Percentiles rank a stretch among this genome's conserved stretches.
Evolutionary conservation across 2,888 invertebrate species (phyloP).

Genomic region (Tetragonisca angustula): DNA sequence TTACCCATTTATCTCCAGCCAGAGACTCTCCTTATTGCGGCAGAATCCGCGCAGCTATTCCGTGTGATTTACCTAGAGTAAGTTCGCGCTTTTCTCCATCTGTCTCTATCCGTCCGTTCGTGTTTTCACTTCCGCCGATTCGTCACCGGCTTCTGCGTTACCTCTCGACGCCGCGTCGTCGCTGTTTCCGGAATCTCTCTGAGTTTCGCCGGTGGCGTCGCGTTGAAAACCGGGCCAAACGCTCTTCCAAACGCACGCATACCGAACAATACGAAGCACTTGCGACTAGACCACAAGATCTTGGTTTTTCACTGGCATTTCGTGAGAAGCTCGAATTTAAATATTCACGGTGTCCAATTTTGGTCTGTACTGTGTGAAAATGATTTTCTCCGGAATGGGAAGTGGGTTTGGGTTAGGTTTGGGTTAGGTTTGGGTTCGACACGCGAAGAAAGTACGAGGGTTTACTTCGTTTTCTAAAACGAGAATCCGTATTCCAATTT

Average conservation of each 20-base stretch:
- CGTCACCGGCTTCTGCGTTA: constrained; percentile 18
- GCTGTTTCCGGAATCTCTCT: constrained; percentile 39
- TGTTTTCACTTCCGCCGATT: constrained; percentile 25
- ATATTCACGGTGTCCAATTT: no score
- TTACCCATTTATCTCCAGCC: not conserved
- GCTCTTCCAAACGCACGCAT: constrained; percentile 7
- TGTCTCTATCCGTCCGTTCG: constrained; percentile 3
- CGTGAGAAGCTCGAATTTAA: no score
- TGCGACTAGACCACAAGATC: no score
- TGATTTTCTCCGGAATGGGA: no score
- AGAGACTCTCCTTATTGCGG: not conserved
- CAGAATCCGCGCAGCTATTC: constrained; percentile 4
- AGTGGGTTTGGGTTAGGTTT: no score
- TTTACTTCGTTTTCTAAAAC: no score
- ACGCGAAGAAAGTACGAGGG: no score
- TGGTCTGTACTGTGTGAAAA: no score
- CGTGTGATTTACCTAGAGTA: constrained; percentile 8
- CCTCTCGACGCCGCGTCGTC: not conserved
- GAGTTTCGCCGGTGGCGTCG: constrained; percentile 7
- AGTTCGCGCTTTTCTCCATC: constrained; percentile 9
- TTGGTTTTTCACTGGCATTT: no score
- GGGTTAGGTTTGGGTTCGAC: no score
- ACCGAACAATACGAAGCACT: no score
- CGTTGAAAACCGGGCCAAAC: constrained; percentile 33
- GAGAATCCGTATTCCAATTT: no score